Evolutionary conservation across 2,888 invertebrate genomes (phyloP).

Genomic region (Drosophila paramelanica): DNA sequence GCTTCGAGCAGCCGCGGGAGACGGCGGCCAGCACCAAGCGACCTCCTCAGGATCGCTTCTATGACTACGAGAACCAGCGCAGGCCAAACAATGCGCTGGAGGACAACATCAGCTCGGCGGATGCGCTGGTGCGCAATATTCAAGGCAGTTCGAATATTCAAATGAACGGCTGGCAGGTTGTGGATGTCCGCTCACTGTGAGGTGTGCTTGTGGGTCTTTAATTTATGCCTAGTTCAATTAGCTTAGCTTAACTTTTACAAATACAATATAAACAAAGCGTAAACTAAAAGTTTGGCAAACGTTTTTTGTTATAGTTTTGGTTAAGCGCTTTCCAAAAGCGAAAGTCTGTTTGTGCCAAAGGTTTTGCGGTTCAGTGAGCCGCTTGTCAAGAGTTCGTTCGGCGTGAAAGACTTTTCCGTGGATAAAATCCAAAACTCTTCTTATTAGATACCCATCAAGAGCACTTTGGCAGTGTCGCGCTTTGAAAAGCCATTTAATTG

Average conservation of each 20-base stretch:
- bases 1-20: slow-evolving; percentile 79
- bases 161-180: slow-evolving; percentile 75
- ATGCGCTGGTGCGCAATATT: slow-evolving; percentile 57
- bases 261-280: slow-evolving; percentile 29
- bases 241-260: slow-evolving; percentile 38
- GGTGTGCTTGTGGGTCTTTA: not conserved
- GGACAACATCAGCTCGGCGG: slow-evolving; percentile 42
- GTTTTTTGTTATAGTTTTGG: not conserved
- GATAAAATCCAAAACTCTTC: slow-evolving; percentile 49
- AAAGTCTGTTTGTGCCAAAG: slow-evolving; percentile 54
- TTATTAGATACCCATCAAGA: slow-evolving; percentile 73
- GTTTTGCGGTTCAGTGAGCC: slow-evolving; percentile 76
- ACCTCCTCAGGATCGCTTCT: slow-evolving; percentile 79
- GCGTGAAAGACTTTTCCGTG: slow-evolving; percentile 40
- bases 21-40: slow-evolving; percentile 27
- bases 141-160: slow-evolving; percentile 47
- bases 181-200: slow-evolving; percentile 68
- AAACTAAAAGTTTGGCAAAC: slow-evolving; percentile 35
- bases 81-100: slow-evolving; percentile 65
- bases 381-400: slow-evolving; percentile 27
- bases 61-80: slow-evolving; percentile 82
- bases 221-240: slow-evolving; percentile 36
- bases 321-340: slow-evolving; percentile 66
- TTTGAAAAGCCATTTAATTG: slow-evolving; percentile 80
- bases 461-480: slow-evolving; percentile 50